Evolutionary conservation across 2,888 invertebrate genomes (phyloP).

Genomic region (Reticulitermes lucifugus): DNA sequence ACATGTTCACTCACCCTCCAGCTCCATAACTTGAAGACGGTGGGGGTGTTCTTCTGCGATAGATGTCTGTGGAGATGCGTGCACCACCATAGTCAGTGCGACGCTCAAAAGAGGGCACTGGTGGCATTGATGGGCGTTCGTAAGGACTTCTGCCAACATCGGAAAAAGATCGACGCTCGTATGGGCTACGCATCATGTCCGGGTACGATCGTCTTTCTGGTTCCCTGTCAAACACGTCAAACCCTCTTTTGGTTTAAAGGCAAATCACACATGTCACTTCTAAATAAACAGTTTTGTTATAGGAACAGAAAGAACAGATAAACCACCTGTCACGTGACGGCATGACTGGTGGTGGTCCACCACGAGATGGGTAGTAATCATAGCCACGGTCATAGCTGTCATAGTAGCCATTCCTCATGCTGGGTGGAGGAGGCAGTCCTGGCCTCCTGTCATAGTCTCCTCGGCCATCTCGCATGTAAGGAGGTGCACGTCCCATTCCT

Average conservation of each 20-base stretch:
- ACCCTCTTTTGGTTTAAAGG: slow-evolving; percentile 1
- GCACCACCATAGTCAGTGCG: slow-evolving; percentile 53
- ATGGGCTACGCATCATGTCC: slow-evolving; percentile 54
- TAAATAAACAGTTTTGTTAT: background rate
- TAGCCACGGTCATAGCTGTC: slow-evolving; percentile 54
- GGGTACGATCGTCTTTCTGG: slow-evolving; percentile 54
- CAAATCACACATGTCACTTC: background rate
- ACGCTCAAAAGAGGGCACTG: slow-evolving; percentile 53
- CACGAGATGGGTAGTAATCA: slow-evolving; percentile 52
- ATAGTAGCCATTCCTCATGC: slow-evolving; percentile 56
- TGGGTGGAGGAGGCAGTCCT: slow-evolving; percentile 53
- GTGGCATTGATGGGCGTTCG: slow-evolving; percentile 53
- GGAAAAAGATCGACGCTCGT: slow-evolving; percentile 54
- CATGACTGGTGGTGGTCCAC: slow-evolving; percentile 53
- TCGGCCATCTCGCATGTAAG: slow-evolving; percentile 55
- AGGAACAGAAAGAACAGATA: background rate
- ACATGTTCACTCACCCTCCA: slow-evolving; percentile 17
- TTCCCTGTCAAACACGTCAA: slow-evolving; percentile 49
- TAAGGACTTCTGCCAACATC: slow-evolving; percentile 53
- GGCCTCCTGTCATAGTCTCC: slow-evolving; percentile 57
- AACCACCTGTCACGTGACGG: slow-evolving; percentile 53
- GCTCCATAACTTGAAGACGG: slow-evolving; percentile 48
- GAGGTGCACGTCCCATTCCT: slow-evolving; percentile 59
- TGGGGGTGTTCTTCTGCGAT: slow-evolving; percentile 55
- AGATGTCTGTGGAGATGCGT: slow-evolving; percentile 53